Evolutionary conservation across 2,113 vertebrate genomes (phyloP), one percentile per base, ranked within the genome.

Genomic region (Enhydra lutris): DNA sequence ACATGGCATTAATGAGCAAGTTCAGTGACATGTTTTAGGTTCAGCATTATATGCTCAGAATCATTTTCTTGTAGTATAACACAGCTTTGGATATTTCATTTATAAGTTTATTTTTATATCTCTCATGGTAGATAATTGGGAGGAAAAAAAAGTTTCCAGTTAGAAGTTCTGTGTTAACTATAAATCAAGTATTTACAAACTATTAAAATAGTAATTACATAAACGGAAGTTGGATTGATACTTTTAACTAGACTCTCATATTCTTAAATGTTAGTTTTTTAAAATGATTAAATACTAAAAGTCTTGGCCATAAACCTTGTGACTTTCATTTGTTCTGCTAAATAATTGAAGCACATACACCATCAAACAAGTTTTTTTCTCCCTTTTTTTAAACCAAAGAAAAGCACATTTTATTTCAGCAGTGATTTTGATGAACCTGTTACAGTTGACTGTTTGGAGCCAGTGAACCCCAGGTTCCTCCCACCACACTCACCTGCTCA

Each of bases 361-460:
- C 61, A 86, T 31, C n/a, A 78, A 18, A 34, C 17, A 55, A 79
- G 2, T 9, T 2, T 0, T 7, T 3, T 0, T 2, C 9, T 15
- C 5, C 3, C 2, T 17, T 4, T n/a, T 57, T 55, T 45, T 45
- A 15, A 86, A 50, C 20, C n/a, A 86, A 89, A 89, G 39, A 45
- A 87, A 52, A 73, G 6, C 17, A 50, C 26, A 15, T 24, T 83
- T 18, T 91, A 1, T 47, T 80, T 71, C 71, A 92, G 65, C 34
- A 50, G 11, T 81, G 29, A 20, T 57, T 69, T 95, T 42, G 50
- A 36, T 55, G 52, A 55, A 99, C 98, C 98, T 99, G 14, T 98
- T 98, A 0, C 99, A 99, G 99, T 99, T 99, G 87, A 98, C 99
- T 0, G 95, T 99, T 2, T 97, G 73, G 85, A 98, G 99, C 67